Conservation (phyloP, 2,797 vertebrate species). For the Argya squamiceps region DNA sequence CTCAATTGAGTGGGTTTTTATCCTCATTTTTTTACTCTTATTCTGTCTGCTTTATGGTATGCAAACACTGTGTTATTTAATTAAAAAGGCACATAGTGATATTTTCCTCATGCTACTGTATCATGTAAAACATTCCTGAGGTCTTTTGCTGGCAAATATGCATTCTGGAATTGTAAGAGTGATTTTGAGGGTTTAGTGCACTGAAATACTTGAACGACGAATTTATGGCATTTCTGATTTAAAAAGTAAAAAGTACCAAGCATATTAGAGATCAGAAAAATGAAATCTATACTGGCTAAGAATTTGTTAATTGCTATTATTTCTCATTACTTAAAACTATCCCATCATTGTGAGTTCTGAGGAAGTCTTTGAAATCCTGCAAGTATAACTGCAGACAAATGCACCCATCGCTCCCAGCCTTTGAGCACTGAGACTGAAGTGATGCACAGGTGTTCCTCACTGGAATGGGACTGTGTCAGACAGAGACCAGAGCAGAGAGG, state of each 20-base stretch:
- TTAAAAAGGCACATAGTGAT: background rate
- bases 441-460: rapidly evolving
- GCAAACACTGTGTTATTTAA: background rate
- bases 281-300: background rate
- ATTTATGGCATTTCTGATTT: background rate
- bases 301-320: background rate
- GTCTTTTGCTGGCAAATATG: background rate
- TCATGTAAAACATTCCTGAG: background rate
- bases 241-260: background rate
- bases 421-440: background rate
- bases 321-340: background rate
- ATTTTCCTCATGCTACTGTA: background rate
- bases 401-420: background rate
- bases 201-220: background rate
- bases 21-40: background rate
- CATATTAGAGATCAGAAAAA: background rate
- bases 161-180: background rate
- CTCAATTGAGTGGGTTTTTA: background rate
- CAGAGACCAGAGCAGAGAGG: background rate
- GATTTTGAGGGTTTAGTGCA: background rate
- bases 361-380: background rate
- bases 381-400: background rate
- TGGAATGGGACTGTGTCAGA: background rate
- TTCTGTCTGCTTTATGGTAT: background rate
- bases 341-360: background rate